Conservation (phyloP, 2,888 invertebrate species). For the Agrochola lychnidis region DNA sequence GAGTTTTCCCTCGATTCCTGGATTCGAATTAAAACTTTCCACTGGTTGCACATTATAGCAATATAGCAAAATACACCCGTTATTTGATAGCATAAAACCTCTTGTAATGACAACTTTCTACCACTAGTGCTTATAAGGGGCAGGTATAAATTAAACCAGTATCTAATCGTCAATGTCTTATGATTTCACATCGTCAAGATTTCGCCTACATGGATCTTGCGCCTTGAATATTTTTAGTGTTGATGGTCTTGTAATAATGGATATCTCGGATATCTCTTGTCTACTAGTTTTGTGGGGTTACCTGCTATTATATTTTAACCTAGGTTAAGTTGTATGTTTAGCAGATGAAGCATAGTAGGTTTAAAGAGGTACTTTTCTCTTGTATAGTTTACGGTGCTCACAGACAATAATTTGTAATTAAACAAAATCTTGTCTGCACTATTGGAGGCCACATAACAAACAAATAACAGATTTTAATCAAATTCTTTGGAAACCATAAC, state of each 20-base stretch:
- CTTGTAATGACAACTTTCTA: constrained; percentile 44
- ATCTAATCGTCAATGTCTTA: constrained; percentile 19
- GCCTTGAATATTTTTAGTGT: constrained; percentile 19
- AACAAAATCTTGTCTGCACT: not conserved
- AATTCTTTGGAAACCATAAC: constrained; percentile 42
- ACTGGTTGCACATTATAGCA: constrained; percentile 17
- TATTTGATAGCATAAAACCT: constrained; percentile 15
- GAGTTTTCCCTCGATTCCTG: constrained; percentile 45
- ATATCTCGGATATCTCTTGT: not conserved
- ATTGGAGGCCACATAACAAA: not conserved
- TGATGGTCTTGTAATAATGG: constrained; percentile 2
- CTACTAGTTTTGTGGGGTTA: not conserved
- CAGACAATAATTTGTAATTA: not conserved
- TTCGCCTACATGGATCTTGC: constrained; percentile 34
- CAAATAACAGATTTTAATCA: constrained; percentile 3
- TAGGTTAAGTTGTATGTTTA: not conserved
- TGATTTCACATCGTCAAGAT: constrained; percentile 18
- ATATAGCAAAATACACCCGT: constrained; percentile 20
- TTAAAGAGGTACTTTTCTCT: not conserved
- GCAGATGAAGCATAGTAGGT: not conserved
- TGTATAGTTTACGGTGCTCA: not conserved
- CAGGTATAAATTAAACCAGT: constrained; percentile 21
- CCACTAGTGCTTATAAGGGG: constrained; percentile 15
- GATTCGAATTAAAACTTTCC: constrained; percentile 55
- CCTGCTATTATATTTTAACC: not conserved